A percentile compares a stretch with the other conserved stretches of the same genome.
Conservation (phyloP, 2,797 vertebrate genomes). For the Philypnodon macrostomus region DNA sequence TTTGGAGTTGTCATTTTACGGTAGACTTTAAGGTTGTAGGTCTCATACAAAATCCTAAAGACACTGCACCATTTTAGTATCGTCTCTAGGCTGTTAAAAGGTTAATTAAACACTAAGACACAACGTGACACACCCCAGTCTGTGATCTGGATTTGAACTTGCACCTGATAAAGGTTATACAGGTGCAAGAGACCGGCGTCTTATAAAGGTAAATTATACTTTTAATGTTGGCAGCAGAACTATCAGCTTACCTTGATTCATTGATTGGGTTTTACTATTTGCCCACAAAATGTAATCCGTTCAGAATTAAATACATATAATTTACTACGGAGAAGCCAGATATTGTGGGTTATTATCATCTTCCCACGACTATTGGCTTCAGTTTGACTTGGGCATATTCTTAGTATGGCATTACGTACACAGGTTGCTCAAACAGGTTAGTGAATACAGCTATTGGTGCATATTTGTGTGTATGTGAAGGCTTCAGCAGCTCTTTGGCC, state of each 20-base stretch:
- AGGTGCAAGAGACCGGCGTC: neutral
- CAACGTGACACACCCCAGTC: slow-evolving; percentile 1
- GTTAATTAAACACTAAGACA: too few species aligned
- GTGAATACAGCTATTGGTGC: slow-evolving; percentile 7
- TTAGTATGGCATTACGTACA: neutral
- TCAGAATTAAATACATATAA: neutral
- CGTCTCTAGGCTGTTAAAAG: neutral
- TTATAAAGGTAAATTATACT: neutral
- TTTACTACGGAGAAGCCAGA: too few species aligned
- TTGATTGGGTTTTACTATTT: neutral
- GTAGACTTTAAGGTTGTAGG: too few species aligned
- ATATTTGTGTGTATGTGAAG: slow-evolving; percentile 24
- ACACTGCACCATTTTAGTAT: too few species aligned
- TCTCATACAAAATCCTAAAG: too few species aligned
- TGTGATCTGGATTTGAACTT: slow-evolving; percentile 1
- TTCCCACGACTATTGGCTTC: slow-evolving; percentile 6
- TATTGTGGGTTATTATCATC: neutral
- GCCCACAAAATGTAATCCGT: neutral
- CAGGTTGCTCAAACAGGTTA: neutral
- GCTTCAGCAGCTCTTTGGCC: slow-evolving; percentile 46
- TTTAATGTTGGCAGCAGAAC: neutral
- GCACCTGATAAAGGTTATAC: neutral
- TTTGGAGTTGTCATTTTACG: too few species aligned
- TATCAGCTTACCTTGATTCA: neutral
- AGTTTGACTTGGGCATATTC: neutral